Evolutionary conservation across 1,140 invertebrate species (phyloP), one percentile per base, ranked within the genome.

Genomic region (Antheraea pernyi): DNA sequence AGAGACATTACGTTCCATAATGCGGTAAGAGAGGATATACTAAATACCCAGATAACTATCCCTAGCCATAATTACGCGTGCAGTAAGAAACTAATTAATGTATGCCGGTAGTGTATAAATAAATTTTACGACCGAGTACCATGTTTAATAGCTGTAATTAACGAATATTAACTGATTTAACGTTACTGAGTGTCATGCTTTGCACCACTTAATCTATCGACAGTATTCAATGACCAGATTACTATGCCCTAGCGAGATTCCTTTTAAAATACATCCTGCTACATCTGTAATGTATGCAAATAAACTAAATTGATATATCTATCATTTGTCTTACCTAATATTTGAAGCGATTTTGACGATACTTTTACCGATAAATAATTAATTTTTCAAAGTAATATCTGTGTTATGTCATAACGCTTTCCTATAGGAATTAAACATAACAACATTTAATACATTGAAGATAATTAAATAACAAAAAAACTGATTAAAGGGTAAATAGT

Each of bases 81-180:
- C 16, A 53, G 11, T 53, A 53, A 53, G 11, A 53, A 53, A 13
- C 46, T 53, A 53, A 16, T 53, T 53, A n/a, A 53, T 53, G 46
- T 53, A 16, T 16, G 46, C 11, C 46, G 46, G 16, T 53, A 53
- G 46, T 61, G 59, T 61, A 22, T 61, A 59, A 22, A 16, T 53
- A 53, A 53, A 53, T 53, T 53, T 53, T 53, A 53, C 46, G 46
- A 53, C 11, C 46, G 16, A 53, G 10, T 53, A 53, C 46, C 11
- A 53, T n/a, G 46, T 53, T 53, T 53, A 53, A 53, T 53, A 6
- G 46, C 46, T 16, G 16, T 53, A 53, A 53, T 53, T 53, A 53
- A 53, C 46, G 46, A 53, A 53, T 53, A 53, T 53, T 53, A 53
- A 53, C 46, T 11, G 16, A 53, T 53, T 53, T 53, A 53, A 53